Conservation (phyloP, 2,888 invertebrate genomes). For the Pristionchus mayeri region DNA sequence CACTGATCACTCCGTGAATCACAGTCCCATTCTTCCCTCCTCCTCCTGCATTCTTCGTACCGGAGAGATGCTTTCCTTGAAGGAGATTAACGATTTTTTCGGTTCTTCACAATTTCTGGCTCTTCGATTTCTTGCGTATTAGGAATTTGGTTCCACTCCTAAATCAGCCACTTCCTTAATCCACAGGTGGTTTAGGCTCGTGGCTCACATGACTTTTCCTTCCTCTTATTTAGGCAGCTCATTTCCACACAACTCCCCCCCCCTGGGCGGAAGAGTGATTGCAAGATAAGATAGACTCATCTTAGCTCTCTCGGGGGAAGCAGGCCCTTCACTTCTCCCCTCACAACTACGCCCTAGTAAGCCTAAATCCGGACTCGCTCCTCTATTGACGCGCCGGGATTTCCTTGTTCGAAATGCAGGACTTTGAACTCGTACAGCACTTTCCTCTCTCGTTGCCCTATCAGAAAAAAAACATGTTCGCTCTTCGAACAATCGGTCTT, state of each 20-base stretch:
- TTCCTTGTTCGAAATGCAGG: neutral
- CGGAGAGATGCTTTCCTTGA: neutral
- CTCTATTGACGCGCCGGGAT: no score
- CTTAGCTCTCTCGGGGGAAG: slow-evolving; percentile 1
- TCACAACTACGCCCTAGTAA: no score
- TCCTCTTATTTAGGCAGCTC: neutral
- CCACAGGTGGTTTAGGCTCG: neutral
- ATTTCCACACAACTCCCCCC: neutral
- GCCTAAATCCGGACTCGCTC: no score
- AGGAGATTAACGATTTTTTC: neutral
- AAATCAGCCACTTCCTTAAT: neutral
- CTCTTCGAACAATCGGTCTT: slow-evolving; percentile 9
- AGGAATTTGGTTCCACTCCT: neutral
- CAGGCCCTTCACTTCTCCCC: neutral
- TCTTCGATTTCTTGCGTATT: neutral
- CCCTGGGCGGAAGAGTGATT: neutral
- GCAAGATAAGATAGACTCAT: slow-evolving; percentile 18
- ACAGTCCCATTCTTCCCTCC: neutral
- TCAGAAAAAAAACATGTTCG: neutral
- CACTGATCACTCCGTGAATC: no score
- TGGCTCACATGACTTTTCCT: neutral
- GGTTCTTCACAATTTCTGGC: neutral
- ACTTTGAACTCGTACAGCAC: neutral
- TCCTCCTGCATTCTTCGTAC: neutral
- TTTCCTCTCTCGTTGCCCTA: neutral